Base-by-base conservation (phyloP, 2,888 invertebrate species). In the Unio delphinus region DNA sequence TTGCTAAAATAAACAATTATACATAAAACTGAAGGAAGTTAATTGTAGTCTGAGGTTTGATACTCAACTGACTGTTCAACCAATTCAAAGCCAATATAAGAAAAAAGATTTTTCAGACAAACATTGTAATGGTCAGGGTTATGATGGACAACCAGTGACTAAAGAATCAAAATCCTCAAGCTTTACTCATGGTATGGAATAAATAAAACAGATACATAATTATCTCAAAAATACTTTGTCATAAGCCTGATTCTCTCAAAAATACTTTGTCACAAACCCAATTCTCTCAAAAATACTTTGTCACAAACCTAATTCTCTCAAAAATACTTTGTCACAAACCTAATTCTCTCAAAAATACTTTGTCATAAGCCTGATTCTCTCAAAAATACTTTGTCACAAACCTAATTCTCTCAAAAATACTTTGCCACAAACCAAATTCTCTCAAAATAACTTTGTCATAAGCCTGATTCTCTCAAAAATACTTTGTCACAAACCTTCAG, bases 401-500 rank as follows among this genome's bases (percentile, higher is more conserved):
- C 89, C 84, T 88, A 57, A 34, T 59, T 23, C 59, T 23, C 59
- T 18, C 20, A 23, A 34, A 23, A 20, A 58, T 23, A 58, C 23
- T n/a, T 56, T 56, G n/a, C 8, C 20, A 64, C 68, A 65, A 67
- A 89, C 89, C 84, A 23, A 57, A 34, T 59, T 23, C 59, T 23
- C 59, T 18, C n/a, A 26, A 45, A n/a, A 59, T 18, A 15, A 59
- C 26, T 23, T 34, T 34, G 28, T 28, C 28, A 28, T 4, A 28
- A 28, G 4, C 28, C 28, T 28, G 7, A 28, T 58, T n/a, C 58
- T n/a, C 58, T 58, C 20, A 23, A 34, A 20, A 20, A 58, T 23
- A 58, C 23, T n/a, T 56, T 56, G n/a, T 18, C 20, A 64, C 68
- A 65, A 67, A 89, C 89, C 84, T 88, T 80, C 6, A 90, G 78